Base-by-base conservation (phyloP, 2,888 invertebrate species). In the Platycheirus rosarum region DNA sequence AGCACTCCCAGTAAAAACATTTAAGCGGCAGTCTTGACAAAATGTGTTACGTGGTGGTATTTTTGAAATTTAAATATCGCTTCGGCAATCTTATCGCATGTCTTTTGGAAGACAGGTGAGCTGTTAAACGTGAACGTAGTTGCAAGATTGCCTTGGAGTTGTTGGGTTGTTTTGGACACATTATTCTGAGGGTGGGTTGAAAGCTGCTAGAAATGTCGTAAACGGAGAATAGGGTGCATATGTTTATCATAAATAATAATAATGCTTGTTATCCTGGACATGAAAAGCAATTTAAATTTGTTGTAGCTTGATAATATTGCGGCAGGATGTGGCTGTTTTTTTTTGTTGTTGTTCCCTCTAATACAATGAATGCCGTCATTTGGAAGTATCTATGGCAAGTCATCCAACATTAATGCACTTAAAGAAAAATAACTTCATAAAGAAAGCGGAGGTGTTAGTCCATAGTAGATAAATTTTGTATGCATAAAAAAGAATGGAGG, bases 51-150 rank as follows among this genome's bases (percentile, higher is more conserved):
- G 65, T 53, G 66, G 74, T 37, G 53, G 26, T 74, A 77, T 77
- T 84, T 69, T 65, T 70, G 76, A 73, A 82, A 77, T 73, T 84
- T 69, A 74, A 74, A 66, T 69, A 82, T 65, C 55, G 77, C 70
- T 73, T 53, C 70, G 53, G 76, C 62, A 77, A 84, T 82, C 73
- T 80, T 55, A 73, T 60, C 76, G 20, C 69, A 76, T 49, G 32
- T 46, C 65, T 79, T 46, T 20, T 62, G 23, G 40, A 40, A 42
- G 60, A 65, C 53, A 76, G 76, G 66, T 68, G 53, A 29, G 46
- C 53, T 73, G 26, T 55, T 55, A 11, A 42, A 14, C 11, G 2
- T 57, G 57, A 18, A 13, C n/a, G 26, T 46, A 23, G n/a, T 20
- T n/a, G n/a, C n/a, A n/a, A n/a, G n/a, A n/a, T n/a, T n/a, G n/a